Evolutionary conservation across 2,113 vertebrate species (phyloP).

Genomic region (Brienomyrus brachyistius): DNA sequence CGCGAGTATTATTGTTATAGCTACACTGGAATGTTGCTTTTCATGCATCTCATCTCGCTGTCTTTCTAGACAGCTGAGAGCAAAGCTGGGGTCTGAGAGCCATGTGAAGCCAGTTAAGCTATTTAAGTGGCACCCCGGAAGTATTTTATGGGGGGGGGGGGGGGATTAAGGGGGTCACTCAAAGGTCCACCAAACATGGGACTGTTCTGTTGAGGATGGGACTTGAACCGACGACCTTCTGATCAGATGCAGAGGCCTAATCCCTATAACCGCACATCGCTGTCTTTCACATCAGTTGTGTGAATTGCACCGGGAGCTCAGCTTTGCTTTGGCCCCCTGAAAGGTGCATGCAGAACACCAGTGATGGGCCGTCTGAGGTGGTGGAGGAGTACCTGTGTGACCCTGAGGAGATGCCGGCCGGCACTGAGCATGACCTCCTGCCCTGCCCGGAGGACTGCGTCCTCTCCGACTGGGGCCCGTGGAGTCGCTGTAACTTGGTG

Average conservation of each 20-base stretch:
- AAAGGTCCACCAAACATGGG: background rate
- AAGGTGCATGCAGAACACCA: slow-evolving; percentile 95
- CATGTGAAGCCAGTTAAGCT: background rate
- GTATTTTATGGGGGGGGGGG: background rate
- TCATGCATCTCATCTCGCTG: background rate
- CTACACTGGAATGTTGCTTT: background rate
- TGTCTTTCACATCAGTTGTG: background rate
- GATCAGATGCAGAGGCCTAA: background rate
- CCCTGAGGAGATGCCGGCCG: slow-evolving; percentile 92
- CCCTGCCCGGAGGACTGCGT: slow-evolving; percentile 94
- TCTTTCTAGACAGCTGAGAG: background rate
- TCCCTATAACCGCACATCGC: background rate
- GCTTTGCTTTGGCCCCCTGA: background rate
- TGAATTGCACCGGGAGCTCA: background rate
- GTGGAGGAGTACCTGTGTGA: slow-evolving; percentile 97
- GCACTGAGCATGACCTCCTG: slow-evolving; percentile 79
- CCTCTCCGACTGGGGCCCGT: slow-evolving; percentile 83
- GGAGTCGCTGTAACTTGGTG: slow-evolving; percentile 77
- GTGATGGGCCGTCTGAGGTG: slow-evolving; percentile 82
- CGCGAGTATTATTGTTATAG: background rate
- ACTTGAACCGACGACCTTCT: background rate
- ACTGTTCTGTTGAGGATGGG: background rate
- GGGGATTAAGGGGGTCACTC: background rate
- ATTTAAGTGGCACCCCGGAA: background rate
- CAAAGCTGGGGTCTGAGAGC: background rate